Conservation (phyloP, 1,140 invertebrate genomes). For the Heliconius hermathena region DNA sequence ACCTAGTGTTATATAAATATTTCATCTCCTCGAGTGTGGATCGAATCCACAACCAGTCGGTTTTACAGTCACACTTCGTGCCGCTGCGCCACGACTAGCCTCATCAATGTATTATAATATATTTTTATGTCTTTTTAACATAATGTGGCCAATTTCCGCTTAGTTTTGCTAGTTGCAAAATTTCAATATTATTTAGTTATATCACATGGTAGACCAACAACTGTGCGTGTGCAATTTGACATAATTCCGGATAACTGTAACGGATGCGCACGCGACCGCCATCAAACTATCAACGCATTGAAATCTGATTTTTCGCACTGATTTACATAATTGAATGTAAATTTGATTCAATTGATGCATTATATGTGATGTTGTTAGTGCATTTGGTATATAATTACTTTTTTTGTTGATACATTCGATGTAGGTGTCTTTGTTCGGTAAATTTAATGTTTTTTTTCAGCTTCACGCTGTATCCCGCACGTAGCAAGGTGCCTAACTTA, state of each 20-base stretch:
- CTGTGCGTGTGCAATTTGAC: slow-evolving; percentile 5
- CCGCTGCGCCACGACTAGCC: too few species aligned
- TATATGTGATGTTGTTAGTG: not conserved
- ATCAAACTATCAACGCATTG: not conserved
- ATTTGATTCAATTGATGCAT: slow-evolving; percentile 19
- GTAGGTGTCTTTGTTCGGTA: not conserved
- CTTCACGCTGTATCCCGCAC: too few species aligned
- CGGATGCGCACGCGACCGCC: slow-evolving; percentile 25
- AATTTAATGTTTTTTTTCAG: not conserved
- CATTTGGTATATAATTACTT: not conserved
- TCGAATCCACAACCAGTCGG: too few species aligned
- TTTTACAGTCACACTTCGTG: too few species aligned
- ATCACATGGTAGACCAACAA: not conserved
- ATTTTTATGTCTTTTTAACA: too few species aligned
- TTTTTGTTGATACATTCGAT: not conserved
- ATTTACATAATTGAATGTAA: slow-evolving; percentile 24
- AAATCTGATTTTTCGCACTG: slow-evolving; percentile 8
- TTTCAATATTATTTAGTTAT: not conserved
- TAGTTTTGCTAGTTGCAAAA: not conserved
- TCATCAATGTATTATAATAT: too few species aligned
- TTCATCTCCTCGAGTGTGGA: too few species aligned
- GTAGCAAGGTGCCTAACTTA: too few species aligned
- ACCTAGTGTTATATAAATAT: too few species aligned
- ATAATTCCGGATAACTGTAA: slow-evolving; percentile 19
- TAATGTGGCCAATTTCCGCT: not conserved